Percentiles rank a stretch among this genome's conserved stretches.
Conservation (phyloP, 2,797 vertebrate genomes). For the Danio choprae region DNA sequence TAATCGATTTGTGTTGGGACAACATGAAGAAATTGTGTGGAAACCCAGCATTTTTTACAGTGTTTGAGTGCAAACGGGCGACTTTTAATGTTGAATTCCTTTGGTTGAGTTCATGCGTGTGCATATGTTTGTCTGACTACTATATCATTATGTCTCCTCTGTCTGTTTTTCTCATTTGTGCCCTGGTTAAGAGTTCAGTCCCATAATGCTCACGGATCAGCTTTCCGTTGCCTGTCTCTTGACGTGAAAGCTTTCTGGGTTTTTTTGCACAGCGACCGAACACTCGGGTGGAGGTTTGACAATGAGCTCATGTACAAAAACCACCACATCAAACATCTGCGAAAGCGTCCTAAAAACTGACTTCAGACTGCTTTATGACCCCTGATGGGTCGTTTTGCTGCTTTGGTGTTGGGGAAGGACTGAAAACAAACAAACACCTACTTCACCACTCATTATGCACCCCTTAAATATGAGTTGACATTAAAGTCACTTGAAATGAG, state of each 20-base stretch:
- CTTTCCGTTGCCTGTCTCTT: constrained; percentile 36
- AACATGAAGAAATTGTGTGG: neutral
- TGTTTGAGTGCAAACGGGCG: too few relatives aligned
- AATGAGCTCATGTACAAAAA: constrained; percentile 50
- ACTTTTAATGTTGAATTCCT: neutral
- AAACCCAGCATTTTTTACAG: neutral
- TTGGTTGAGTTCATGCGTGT: constrained; percentile 7
- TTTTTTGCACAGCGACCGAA: constrained; percentile 29
- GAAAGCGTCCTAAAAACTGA: constrained; percentile 25
- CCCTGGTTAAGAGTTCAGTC: constrained; percentile 32
- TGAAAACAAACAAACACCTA: constrained; percentile 31
- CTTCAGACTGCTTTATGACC: constrained; percentile 42
- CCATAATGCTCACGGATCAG: constrained; percentile 48
- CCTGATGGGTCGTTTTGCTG: constrained; percentile 34
- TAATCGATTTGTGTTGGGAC: neutral
- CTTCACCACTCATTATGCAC: neutral
- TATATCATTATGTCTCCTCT: constrained; percentile 47
- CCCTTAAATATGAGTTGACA: neutral
- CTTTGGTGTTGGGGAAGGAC: constrained; percentile 6
- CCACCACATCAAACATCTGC: constrained; percentile 38
- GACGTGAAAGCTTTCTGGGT: constrained; percentile 23
- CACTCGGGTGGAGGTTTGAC: constrained; percentile 19
- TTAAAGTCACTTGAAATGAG: neutral
- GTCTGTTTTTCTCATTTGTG: constrained; percentile 59
- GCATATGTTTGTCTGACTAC: constrained; percentile 39